Base-by-base conservation (phyloP, 2,888 invertebrate genomes). In the Aphrophora alni region DNA sequence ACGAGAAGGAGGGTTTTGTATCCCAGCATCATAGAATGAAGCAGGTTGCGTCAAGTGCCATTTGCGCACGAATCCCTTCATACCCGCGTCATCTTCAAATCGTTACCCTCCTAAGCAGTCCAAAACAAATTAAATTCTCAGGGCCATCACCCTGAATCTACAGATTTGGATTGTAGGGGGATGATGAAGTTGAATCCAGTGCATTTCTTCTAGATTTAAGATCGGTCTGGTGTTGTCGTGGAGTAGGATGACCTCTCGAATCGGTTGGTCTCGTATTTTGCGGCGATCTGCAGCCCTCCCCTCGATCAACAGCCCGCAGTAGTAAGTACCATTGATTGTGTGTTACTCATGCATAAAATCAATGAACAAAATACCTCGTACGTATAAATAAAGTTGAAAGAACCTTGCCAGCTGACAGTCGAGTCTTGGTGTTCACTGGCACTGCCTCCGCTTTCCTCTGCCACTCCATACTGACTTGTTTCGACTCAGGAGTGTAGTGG, bases 341-440 rank as follows among this genome's bases (percentile, higher is more conserved):
- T 8, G 8, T 33, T 8, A 33, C 3, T 3, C 33, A 5, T 33
- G 33, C 3, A 75, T 3, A 33, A 33, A 44, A 44, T 44, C 44
- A 44, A 44, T 14, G 44, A 14, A 2, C n/a, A 44, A 44, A 44
- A 44, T 14, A 17, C 44, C 44, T 14, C 17, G 44, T 14, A 2
- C 2, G 14, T 17, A 80, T 27, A 24, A 44, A 80, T 27, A 24
- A 44, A 24, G 59, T 78, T 68, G 33, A 4, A 81, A 80, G 68
- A 38, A 81, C 44, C 70, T 81, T 72, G 33, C 59, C 72, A 26
- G 73, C 74, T 81, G 81, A 73, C n/a, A 81, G 80, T 24, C 33
- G 74, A 81, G 81, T 82, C 44, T 82, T 77, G 73, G 73, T 73
- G 27, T 82, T 78, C 82, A 82, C 75, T 38, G 80, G 82, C 27